Conservation (phyloP, 2,113 vertebrate species). For the Theristicus caerulescens region DNA sequence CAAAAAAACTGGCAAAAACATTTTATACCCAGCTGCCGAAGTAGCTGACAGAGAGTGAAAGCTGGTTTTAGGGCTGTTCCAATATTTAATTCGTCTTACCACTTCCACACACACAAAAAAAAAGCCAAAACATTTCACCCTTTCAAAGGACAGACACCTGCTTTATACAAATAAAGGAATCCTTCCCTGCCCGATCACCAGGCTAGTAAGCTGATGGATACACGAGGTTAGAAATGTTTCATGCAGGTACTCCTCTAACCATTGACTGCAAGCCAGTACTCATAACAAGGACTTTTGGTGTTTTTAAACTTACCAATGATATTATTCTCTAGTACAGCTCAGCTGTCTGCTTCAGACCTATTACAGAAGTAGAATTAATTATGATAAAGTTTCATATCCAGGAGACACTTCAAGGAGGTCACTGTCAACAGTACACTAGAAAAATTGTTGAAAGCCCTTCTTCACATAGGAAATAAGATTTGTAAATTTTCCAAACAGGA, state of each 20-base stretch:
- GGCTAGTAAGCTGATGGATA: neutral
- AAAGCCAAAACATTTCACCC: neutral
- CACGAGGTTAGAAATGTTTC: neutral
- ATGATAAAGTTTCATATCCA: neutral
- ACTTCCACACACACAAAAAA: neutral
- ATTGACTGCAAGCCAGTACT: neutral
- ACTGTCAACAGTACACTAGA: neutral
- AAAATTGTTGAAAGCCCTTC: constrained; percentile 10
- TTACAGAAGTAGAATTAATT: constrained; percentile 37
- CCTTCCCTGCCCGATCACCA: neutral
- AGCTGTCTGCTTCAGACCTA: neutral
- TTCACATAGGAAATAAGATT: neutral
- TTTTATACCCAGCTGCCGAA: neutral
- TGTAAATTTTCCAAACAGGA: neutral
- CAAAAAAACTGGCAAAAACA: neutral
- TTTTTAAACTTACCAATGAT: neutral
- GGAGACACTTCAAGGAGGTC: neutral
- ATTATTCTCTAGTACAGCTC: neutral
- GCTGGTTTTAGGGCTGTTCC: neutral
- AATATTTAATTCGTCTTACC: neutral
- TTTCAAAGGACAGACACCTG: neutral
- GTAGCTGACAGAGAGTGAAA: neutral
- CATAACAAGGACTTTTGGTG: neutral
- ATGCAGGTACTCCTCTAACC: neutral
- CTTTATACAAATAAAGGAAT: neutral